Evolutionary conservation across 2,797 vertebrate genomes (phyloP).

Genomic region (Acrossocheilus fasciatus): DNA sequence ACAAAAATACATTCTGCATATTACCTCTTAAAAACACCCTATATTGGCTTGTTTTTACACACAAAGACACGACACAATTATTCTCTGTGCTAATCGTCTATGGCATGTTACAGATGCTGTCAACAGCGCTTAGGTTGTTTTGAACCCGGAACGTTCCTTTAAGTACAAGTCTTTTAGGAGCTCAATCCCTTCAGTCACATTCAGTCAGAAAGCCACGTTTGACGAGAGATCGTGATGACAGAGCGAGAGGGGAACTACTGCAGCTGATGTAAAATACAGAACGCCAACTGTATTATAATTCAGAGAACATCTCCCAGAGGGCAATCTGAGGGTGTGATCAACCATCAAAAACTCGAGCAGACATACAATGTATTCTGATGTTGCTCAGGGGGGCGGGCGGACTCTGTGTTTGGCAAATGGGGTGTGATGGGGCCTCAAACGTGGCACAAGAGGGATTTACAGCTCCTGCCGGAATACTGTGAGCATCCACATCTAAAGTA

Average conservation of each 20-base stretch:
- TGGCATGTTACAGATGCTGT: slow-evolving; percentile 43
- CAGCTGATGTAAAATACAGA: slow-evolving; percentile 36
- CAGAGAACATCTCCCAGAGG: slow-evolving; percentile 44
- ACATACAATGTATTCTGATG: slow-evolving; percentile 40
- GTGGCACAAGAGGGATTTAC: slow-evolving; percentile 24
- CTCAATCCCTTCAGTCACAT: slow-evolving; percentile 64
- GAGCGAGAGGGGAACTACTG: slow-evolving; percentile 27
- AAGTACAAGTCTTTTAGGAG: slow-evolving; percentile 68
- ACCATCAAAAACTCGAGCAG: slow-evolving; percentile 48
- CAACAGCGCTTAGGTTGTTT: slow-evolving; percentile 30
- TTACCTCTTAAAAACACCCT: background rate
- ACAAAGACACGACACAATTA: background rate
- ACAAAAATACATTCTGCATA: background rate
- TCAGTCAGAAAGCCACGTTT: background rate
- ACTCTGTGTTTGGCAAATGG: slow-evolving; percentile 41
- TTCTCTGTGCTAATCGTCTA: slow-evolving; percentile 18
- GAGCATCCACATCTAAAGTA: background rate
- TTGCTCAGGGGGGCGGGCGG: slow-evolving; percentile 36
- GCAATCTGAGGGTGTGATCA: slow-evolving; percentile 49
- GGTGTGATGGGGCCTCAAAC: slow-evolving; percentile 37
- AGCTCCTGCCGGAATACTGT: slow-evolving; percentile 3
- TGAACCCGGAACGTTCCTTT: slow-evolving; percentile 49
- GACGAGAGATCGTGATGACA: slow-evolving; percentile 25
- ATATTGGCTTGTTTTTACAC: background rate
- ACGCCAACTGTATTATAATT: slow-evolving; percentile 38